Conservation (phyloP, 2,113 vertebrate species). For the Epinephelus moara region DNA sequence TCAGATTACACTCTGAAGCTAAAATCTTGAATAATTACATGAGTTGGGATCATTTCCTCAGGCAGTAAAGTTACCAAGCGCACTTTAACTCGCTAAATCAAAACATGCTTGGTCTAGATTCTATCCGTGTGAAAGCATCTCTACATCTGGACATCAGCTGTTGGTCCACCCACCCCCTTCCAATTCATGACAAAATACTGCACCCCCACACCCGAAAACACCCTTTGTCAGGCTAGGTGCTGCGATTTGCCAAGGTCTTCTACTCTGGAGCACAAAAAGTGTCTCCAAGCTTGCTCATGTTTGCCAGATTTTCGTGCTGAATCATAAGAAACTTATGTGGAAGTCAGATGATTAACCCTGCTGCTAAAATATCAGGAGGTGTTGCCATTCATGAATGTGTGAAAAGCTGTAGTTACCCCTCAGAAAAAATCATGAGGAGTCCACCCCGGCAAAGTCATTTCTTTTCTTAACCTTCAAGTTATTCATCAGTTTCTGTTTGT, state of each 20-base stretch:
- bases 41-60: conserved; percentile 32
- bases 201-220: conserved; percentile 71
- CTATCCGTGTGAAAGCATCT: conserved; percentile 47
- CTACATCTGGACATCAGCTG: conserved; percentile 81
- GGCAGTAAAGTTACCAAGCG: conserved; percentile 17
- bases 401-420: not conserved
- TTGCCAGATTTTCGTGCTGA: not conserved
- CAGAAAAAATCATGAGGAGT: not conserved
- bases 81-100: conserved; percentile 18
- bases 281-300: not conserved
- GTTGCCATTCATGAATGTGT: not conserved
- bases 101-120: conserved; percentile 18
- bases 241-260: conserved; percentile 41
- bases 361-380: not conserved
- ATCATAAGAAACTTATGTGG: conserved; percentile 6
- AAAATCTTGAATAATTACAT: conserved; percentile 40
- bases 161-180: conserved; percentile 60
- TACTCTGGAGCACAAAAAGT: conserved; percentile 7
- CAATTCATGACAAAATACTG: conserved; percentile 56
- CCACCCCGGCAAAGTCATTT: not conserved
- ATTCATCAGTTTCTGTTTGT: conserved; percentile 3
- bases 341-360: not conserved
- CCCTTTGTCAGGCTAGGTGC: conserved; percentile 49
- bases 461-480: not conserved
- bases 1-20: conserved; percentile 30